A percentile compares a stretch with the other conserved stretches of the same genome.
Conservation (phyloP, 2,113 vertebrate species). For the Triplophysa tibetana region DNA sequence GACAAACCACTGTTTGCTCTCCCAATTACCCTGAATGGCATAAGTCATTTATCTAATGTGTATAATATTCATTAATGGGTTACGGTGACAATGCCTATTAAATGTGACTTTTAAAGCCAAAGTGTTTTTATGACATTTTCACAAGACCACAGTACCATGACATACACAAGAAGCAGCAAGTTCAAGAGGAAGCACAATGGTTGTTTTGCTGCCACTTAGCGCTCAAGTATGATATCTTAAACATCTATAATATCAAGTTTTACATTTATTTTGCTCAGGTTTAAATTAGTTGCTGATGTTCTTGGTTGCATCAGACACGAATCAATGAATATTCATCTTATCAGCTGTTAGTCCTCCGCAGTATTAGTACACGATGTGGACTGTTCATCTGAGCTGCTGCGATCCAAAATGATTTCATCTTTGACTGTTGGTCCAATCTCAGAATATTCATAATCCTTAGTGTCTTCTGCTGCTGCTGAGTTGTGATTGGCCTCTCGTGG, state of each 20-base stretch:
- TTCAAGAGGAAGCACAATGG: background rate
- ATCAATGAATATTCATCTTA: background rate
- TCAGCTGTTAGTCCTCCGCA: background rate
- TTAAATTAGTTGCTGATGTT: constrained; percentile 22
- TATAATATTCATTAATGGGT: background rate
- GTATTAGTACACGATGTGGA: background rate
- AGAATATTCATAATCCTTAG: constrained; percentile 44
- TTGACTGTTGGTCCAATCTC: background rate
- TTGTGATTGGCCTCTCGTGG: background rate
- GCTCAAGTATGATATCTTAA: background rate
- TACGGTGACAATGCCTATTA: background rate
- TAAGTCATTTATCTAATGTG: background rate
- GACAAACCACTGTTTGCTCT: background rate
- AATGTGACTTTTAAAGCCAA: background rate
- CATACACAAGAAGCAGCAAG: background rate
- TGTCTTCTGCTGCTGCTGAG: background rate
- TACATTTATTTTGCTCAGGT: background rate
- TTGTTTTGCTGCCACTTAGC: constrained; percentile 4
- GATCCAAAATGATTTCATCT: background rate
- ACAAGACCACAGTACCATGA: background rate
- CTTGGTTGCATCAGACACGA: no score
- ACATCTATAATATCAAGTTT: no score
- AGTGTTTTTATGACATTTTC: background rate
- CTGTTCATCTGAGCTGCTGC: background rate
- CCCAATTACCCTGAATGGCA: background rate